Base-by-base conservation (phyloP, 1,140 invertebrate genomes). In the Halictus rubicundus region DNA sequence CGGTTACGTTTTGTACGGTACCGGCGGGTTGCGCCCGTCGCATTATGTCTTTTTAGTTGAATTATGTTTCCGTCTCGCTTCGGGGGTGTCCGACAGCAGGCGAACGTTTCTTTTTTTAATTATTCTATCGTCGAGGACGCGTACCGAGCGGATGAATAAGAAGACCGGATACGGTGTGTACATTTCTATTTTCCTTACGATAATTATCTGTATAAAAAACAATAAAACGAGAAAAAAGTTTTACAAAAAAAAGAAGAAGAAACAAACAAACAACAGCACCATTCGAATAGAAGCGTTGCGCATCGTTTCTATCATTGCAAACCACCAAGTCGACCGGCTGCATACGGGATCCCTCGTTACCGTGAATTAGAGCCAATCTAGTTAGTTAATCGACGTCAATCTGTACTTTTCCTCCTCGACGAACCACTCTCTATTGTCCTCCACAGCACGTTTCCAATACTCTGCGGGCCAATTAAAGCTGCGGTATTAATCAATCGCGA, bases 361-460 rank as follows among this genome's bases (percentile, higher is more conserved):
- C 19, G 19, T 19, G 23, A 78, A 78, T 72, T 78, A 78, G 37
- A 32, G n/a, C 42, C 60, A 78, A 78, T 78, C 25, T 42, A 32
- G 37, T 78, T 57, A 72, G 27, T 72, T 72, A 32, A 78, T 63
- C 57, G 37, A 54, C 19, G 76, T 75, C 12, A 86, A 46, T 90
- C 93, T 94, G 83, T 94, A 95, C 83, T 93, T 92, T 90, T 95
- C 94, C 88, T 95, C 93, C 54, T 95, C 91, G 32, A 85, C 77
- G 82, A 94, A 94, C 94, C 95, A 96, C 39, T 94, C 91, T 8
- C 85, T 80, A 70, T 94, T 93, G 21, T 93, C 88, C 85, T 94
- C 89, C 0, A 94, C 84, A 60, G 90, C 82, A 52, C 90, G 84
- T 78, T 94, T 94, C 95, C 95, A 95, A 82, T 95, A 93, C 12